phyloP scores from a whole-genome alignment of 2,113 vertebrate species.

The Pantherophis guttatus region DNA sequence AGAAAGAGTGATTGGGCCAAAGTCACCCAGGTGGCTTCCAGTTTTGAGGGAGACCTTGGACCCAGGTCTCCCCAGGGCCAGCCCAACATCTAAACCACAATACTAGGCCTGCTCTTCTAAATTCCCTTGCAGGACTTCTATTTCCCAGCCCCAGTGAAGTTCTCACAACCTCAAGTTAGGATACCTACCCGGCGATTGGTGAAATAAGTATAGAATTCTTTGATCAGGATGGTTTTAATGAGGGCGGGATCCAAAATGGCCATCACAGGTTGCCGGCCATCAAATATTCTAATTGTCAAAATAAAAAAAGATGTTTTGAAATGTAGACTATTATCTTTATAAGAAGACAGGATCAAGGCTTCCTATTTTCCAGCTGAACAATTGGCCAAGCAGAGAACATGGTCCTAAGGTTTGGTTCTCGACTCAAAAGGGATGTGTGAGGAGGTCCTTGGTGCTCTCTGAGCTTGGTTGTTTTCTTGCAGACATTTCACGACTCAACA shows the following conservation, averaged over 20 bases:
- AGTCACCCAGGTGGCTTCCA: not conserved
- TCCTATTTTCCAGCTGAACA: not conserved
- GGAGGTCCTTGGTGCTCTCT: no score
- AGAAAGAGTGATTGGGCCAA: not conserved
- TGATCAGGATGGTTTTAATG: constrained; percentile 75
- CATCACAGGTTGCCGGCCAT: constrained; percentile 69
- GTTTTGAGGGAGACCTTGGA: not conserved
- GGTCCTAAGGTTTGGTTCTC: not conserved
- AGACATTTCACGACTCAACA: no score
- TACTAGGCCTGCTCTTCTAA: not conserved
- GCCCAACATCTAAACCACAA: not conserved
- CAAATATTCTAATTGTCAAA: constrained; percentile 67
- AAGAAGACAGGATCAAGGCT: no score
- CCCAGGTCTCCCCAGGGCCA: not conserved
- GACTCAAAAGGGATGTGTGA: not conserved
- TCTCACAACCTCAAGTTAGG: fast-evolving
- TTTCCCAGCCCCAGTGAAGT: not conserved
- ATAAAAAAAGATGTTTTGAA: constrained; percentile 21
- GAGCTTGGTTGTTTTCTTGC: no score
- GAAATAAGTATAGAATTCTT: constrained; percentile 75
- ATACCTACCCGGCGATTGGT: constrained; percentile 74
- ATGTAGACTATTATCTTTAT: not conserved
- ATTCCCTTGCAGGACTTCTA: not conserved
- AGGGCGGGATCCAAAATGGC: constrained; percentile 70
- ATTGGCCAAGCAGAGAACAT: not conserved